Conservation (phyloP, 1,140 invertebrate species). For the Drosophila punjabiensis region DNA sequence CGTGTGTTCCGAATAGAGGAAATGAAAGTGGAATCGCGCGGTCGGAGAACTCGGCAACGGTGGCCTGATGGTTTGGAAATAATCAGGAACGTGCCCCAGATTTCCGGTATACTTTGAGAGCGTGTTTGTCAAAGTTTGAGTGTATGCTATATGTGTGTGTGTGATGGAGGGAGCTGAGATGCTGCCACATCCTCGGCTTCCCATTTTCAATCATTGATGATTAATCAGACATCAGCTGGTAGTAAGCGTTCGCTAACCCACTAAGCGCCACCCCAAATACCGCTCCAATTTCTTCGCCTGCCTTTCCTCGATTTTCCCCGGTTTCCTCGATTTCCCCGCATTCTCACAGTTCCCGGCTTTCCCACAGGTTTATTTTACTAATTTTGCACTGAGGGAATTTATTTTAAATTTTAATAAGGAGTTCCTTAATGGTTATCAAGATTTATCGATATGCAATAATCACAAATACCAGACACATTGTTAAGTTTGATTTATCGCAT, state of each 20-base stretch:
- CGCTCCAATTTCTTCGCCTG: background rate
- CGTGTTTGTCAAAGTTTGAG: background rate
- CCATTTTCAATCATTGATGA: slow-evolving; percentile 77
- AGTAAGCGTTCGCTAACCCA: slow-evolving; percentile 44
- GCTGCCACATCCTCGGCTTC: slow-evolving; percentile 25
- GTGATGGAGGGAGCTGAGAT: background rate
- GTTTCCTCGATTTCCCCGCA: background rate
- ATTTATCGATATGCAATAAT: background rate
- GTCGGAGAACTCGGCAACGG: slow-evolving; percentile 2
- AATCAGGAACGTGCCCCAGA: slow-evolving; percentile 62
- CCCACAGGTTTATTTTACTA: background rate
- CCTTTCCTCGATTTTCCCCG: background rate
- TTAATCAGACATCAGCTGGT: slow-evolving; percentile 70
- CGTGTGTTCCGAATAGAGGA: slow-evolving; percentile 45
- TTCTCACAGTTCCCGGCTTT: background rate
- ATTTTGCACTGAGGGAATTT: background rate
- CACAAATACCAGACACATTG: background rate
- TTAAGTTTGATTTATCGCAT: background rate
- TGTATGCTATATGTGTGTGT: background rate
- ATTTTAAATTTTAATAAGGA: background rate
- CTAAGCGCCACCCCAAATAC: background rate
- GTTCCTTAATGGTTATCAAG: background rate
- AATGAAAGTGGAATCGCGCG: slow-evolving; percentile 20
- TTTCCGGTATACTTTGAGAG: slow-evolving; percentile 31
- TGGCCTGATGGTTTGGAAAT: slow-evolving; percentile 46